Evolutionary conservation across 2,113 vertebrate species (phyloP).

Genomic region (Semicossyphus pulcher): DNA sequence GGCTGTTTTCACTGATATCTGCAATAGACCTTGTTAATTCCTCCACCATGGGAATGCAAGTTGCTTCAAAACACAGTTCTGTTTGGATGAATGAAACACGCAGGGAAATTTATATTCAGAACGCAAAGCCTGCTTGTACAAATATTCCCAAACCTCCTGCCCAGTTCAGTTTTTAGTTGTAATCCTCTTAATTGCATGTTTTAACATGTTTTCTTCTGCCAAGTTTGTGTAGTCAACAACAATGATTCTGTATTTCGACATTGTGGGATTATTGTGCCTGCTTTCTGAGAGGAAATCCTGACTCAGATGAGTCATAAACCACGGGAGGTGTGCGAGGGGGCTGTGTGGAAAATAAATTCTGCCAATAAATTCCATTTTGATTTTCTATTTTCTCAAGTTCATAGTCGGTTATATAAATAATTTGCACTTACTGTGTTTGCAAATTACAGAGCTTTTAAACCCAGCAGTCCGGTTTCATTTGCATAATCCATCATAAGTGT

Average conservation of each 20-base stretch:
- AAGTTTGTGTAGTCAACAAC: slow-evolving; percentile 4
- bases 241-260: slow-evolving; percentile 5
- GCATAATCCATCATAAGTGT: too few species aligned
- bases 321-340: too few species aligned
- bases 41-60: slow-evolving; percentile 8
- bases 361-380: neutral
- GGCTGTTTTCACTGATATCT: slow-evolving; percentile 38
- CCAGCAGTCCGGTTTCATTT: too few species aligned
- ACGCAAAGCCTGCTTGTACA: slow-evolving; percentile 4
- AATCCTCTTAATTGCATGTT: slow-evolving; percentile 51
- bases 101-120: slow-evolving; percentile 32
- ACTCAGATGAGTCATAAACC: neutral
- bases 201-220: slow-evolving; percentile 23
- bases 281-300: neutral
- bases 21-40: slow-evolving; percentile 40
- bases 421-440: too few species aligned
- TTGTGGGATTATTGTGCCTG: slow-evolving; percentile 11
- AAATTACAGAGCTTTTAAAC: too few species aligned
- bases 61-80: slow-evolving; percentile 30
- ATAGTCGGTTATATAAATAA: too few species aligned
- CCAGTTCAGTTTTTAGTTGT: slow-evolving; percentile 33
- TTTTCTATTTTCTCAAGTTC: too few species aligned
- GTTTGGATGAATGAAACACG: slow-evolving; percentile 8
- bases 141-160: slow-evolving; percentile 32
- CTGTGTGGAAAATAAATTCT: slow-evolving; percentile 1